Evolutionary conservation across 1,140 invertebrate species (phyloP).

Genomic region (Paraescarpia echinospica): DNA sequence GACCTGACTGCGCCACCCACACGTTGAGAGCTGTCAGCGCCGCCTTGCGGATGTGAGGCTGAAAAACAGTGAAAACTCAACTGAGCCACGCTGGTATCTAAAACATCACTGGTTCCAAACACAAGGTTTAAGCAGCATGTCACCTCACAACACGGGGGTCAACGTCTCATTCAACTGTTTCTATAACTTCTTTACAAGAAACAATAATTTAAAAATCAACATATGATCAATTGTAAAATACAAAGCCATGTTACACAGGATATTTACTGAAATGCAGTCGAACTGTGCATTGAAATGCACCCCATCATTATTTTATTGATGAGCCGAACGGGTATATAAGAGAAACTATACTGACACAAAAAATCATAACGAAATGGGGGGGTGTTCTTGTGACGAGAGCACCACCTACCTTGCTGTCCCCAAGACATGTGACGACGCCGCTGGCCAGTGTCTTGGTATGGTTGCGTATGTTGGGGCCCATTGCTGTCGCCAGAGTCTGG

Average conservation of each 20-base stretch:
- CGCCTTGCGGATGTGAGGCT: slow-evolving; percentile 76
- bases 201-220: background rate
- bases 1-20: slow-evolving; percentile 74
- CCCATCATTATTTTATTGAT: background rate
- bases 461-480: slow-evolving; percentile 79
- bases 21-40: slow-evolving; percentile 79
- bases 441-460: slow-evolving; percentile 82
- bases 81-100: background rate
- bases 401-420: slow-evolving; percentile 68
- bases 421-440: slow-evolving; percentile 74
- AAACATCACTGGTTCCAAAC: background rate
- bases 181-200: background rate
- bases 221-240: background rate
- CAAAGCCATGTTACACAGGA: background rate
- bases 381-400: background rate
- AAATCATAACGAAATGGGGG: background rate
- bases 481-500: slow-evolving; percentile 73
- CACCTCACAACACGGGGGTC: no score
- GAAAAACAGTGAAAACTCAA: slow-evolving; percentile 39
- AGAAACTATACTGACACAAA: background rate
- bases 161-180: background rate
- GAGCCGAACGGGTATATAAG: background rate
- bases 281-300: no score
- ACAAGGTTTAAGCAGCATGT: background rate
- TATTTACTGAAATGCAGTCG: background rate